Evolutionary conservation across 2,113 vertebrate genomes (phyloP).

Genomic region (Eidolon helvum): DNA sequence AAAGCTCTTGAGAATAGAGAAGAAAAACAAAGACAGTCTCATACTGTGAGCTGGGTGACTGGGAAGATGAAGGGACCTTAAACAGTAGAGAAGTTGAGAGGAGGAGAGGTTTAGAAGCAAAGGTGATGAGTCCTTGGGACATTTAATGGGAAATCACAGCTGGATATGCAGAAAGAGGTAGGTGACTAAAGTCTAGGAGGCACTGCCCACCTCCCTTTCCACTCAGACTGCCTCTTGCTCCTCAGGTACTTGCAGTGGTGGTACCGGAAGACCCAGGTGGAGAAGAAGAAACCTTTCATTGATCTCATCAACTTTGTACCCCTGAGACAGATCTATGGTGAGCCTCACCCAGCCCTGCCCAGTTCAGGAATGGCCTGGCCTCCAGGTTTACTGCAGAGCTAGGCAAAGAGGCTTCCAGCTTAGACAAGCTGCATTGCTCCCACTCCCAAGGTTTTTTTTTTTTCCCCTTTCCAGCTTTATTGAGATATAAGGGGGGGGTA

Average conservation of each 20-base stretch:
- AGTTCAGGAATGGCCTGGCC: neutral
- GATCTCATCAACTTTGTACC: slow-evolving; percentile 91
- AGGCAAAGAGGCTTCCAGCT: slow-evolving; percentile 14
- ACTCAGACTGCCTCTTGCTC: slow-evolving; percentile 28
- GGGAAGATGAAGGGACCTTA: neutral
- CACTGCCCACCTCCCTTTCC: neutral
- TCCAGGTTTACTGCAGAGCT: neutral
- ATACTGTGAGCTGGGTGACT: neutral
- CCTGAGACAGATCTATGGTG: slow-evolving; percentile 95
- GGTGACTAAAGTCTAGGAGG: neutral
- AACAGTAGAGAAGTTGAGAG: neutral
- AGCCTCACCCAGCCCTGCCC: slow-evolving; percentile 57
- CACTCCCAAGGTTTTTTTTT: neutral
- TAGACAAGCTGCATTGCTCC: neutral
- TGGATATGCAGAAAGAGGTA: neutral
- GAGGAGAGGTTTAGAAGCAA: neutral
- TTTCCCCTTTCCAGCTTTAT: neutral
- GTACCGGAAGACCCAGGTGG: slow-evolving; percentile 93
- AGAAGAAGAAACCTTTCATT: slow-evolving; percentile 96
- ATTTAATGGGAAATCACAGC: neutral
- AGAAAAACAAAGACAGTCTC: neutral
- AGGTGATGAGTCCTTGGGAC: neutral
- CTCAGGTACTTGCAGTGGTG: slow-evolving; percentile 95
- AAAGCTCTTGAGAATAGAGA: neutral
- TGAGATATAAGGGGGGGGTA: neutral